These are phyloP conservation scores for Bombus polaris DNA, from an alignment of 1,140 invertebrate genomes.

Conservation along the genomic window DNA sequence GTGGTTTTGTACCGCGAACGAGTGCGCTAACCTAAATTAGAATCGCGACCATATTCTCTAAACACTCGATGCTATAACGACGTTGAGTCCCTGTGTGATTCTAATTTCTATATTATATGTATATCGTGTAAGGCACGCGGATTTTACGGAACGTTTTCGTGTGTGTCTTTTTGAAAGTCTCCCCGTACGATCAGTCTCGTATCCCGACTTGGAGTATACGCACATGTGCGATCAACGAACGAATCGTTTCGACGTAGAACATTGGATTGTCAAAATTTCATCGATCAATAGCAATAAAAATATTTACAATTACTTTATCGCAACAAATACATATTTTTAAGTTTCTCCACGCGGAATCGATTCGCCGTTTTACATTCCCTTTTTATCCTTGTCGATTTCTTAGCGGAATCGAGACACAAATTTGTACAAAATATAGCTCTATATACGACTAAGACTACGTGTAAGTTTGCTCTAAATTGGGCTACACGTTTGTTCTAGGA, in stretches of 20 bases:
- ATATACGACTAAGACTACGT: neutral
- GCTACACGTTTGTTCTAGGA: conserved; percentile 19
- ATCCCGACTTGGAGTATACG: neutral
- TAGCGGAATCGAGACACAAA: neutral
- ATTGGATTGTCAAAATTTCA: neutral
- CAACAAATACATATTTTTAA: neutral
- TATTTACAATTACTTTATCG: neutral
- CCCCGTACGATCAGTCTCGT: neutral
- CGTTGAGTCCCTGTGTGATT: neutral
- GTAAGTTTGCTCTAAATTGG: neutral
- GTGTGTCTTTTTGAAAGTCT: conserved; percentile 10
- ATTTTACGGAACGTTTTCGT: conserved; percentile 18
- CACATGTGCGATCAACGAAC: neutral
- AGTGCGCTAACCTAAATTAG: neutral
- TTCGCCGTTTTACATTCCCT: neutral
- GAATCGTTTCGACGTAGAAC: neutral
- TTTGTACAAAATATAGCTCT: conserved; percentile 54
- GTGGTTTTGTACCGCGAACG: neutral
- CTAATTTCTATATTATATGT: neutral
- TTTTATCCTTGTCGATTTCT: neutral
- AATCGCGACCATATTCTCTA: conserved; percentile 1
- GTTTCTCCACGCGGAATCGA: neutral
- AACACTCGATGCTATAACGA: neutral
- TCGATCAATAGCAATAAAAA: neutral
- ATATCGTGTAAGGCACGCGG: conserved; percentile 66